These are phyloP conservation scores for Mechanitis mazaeus DNA, from an alignment of 2,888 invertebrate genomes.

Conservation along the genomic window DNA sequence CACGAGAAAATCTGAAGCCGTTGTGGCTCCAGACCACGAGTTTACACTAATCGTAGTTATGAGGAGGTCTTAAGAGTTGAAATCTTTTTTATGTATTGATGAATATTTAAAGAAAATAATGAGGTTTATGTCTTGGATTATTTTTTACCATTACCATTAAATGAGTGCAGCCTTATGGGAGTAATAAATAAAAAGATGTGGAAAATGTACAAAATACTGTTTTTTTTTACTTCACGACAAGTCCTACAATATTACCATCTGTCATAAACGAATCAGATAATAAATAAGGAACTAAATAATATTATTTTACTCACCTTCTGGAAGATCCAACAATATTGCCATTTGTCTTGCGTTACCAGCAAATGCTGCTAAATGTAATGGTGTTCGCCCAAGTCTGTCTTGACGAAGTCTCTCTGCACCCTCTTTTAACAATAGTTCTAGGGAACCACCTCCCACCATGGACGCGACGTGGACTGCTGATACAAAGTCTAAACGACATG, in stretches of 20 bases:
- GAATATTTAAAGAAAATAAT: too few species aligned
- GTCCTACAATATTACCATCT: too few species aligned
- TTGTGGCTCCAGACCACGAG: conserved; percentile 62
- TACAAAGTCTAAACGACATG: conserved; percentile 60
- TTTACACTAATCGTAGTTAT: conserved; percentile 68
- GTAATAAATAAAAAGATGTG: too few species aligned
- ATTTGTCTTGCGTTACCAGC: conserved; percentile 64
- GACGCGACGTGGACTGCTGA: conserved; percentile 71
- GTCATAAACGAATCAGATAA: too few species aligned
- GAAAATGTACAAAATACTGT: too few species aligned
- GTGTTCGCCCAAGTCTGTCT: conserved; percentile 64
- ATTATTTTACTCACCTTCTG: conserved; percentile 50
- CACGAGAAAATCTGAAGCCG: conserved; percentile 63
- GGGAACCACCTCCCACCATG: conserved; percentile 53
- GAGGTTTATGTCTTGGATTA: too few species aligned
- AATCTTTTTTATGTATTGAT: too few species aligned
- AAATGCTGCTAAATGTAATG: conserved; percentile 70
- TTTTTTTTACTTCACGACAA: too few species aligned
- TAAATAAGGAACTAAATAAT: too few species aligned
- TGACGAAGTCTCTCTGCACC: conserved; percentile 62
- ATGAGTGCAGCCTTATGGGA: too few species aligned
- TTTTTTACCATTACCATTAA: too few species aligned
- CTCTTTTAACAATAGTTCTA: conserved; percentile 56
- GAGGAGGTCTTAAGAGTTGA: conserved; percentile 37
- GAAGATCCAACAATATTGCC: conserved; percentile 59